Base-by-base conservation (phyloP, 2,888 invertebrate species). In the Aleiodes alternator region DNA sequence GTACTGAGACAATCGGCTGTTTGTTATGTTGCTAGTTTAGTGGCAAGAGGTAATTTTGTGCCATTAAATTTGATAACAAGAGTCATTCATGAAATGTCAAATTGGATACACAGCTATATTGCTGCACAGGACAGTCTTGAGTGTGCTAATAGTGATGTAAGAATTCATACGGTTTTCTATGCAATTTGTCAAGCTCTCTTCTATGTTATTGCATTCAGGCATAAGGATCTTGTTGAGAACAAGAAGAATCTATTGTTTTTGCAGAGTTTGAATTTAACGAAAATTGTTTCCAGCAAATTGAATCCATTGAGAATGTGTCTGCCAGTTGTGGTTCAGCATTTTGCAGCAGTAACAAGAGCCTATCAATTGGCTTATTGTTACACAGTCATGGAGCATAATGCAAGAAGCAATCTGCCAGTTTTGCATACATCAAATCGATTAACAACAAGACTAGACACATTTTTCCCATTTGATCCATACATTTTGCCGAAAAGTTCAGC, bases 311-410 rank as follows among this genome's bases (percentile, higher is more conserved):
- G 94, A 72, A 93, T 95, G 0, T 97, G 98, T 86, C 92, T 94
- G 53, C 92, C 94, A 0, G 93, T 94, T 1, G 94, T 97, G 14
- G 94, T 94, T 0, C 93, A 94, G 78, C 94, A 94, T 23, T 97
- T 97, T 89, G 94, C 96, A 0, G 93, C 95, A 0, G 93, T 96
- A 1, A 95, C 96, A 0, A 92, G 96, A 69, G 92, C 94, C 9
- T 96, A 97, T 88, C 98, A 98, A 86, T 91, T 98, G 71, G 97
- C 95, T 0, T 98, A 98, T 90, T 98, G 98, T 89, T 96, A 97
- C 87, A 93, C 96, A 0, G 93, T 98, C 64, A 94, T 98, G 53
- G 97, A 98, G 88, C 93, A 94, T 82, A 98, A 98, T 90, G 89
- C 92, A 0, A 91, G 96, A 64, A 92, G 91, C 66, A 90, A 90